Conservation (phyloP, 1,140 invertebrate species). For the Drosophila ogumai region DNA sequence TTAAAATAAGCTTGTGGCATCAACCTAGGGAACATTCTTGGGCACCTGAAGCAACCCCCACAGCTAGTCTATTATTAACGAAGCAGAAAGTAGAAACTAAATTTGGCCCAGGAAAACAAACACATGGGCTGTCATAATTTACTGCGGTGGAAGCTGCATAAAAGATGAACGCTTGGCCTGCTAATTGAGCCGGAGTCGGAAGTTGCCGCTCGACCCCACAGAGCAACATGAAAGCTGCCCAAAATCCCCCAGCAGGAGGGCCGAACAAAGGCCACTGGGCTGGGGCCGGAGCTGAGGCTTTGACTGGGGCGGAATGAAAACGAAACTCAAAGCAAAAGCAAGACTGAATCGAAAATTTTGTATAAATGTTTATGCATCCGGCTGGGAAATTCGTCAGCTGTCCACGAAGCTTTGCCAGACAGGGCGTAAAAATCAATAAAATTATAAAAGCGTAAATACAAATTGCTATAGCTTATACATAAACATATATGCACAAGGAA, state of each 20-base stretch:
- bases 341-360: conserved; percentile 36
- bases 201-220: conserved; percentile 26
- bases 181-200: conserved; percentile 62
- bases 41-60: conserved; percentile 22
- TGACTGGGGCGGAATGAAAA: conserved; percentile 39
- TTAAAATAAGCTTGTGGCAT: not conserved
- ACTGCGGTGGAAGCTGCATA: conserved; percentile 50
- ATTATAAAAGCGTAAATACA: conserved; percentile 77
- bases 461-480: conserved; percentile 52
- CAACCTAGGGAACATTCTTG: not conserved
- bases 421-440: conserved; percentile 77
- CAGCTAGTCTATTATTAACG: conserved; percentile 38
- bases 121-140: conserved; percentile 53
- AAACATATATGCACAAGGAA: conserved; percentile 19
- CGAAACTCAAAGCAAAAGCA: conserved; percentile 41
- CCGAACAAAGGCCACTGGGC: not conserved
- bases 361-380: conserved; percentile 54
- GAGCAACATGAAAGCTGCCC: conserved; percentile 64
- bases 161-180: conserved; percentile 46
- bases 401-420: conserved; percentile 53
- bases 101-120: conserved; percentile 34
- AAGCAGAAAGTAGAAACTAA: conserved; percentile 32
- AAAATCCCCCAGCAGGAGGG: conserved; percentile 18
- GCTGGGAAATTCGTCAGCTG: conserved; percentile 74
- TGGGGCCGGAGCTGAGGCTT: not conserved